A percentile compares a stretch with the other conserved stretches of the same genome.
These are phyloP conservation scores for Agrochola macilenta DNA, from an alignment of 2,888 invertebrate genomes.

Conservation along the genomic window DNA sequence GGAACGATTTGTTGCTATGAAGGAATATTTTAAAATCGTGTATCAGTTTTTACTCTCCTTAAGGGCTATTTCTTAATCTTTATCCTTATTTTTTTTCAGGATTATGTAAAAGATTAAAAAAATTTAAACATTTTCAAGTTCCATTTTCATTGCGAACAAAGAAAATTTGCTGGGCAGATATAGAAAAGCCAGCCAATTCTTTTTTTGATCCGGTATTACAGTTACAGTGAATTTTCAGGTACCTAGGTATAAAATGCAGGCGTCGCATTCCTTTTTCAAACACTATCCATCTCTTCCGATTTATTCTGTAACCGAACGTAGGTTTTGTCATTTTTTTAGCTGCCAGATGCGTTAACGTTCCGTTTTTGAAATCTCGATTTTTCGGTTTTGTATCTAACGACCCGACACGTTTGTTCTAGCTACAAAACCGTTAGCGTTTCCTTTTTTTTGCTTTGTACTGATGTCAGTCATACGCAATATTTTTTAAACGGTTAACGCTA, in stretches of 20 bases:
- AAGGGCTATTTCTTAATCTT: constrained; percentile 12
- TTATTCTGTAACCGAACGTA: constrained; percentile 54
- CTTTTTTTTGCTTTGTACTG: constrained; percentile 16
- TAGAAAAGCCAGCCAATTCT: not conserved
- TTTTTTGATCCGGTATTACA: not conserved
- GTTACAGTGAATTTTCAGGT: not conserved
- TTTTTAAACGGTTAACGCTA: not conserved
- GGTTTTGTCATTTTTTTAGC: constrained; percentile 50
- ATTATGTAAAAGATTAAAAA: not conserved
- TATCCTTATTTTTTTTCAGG: not conserved
- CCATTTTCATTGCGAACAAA: not conserved
- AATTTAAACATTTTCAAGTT: not conserved
- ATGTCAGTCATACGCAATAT: no score
- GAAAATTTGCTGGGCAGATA: not conserved
- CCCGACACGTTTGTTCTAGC: constrained; percentile 33
- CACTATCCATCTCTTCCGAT: constrained; percentile 49
- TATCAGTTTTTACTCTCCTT: constrained; percentile 29
- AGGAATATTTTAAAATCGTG: constrained; percentile 29
- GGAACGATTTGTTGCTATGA: constrained; percentile 21
- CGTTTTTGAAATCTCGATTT: constrained; percentile 57
- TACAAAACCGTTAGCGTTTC: constrained; percentile 21
- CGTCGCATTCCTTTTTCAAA: constrained; percentile 38
- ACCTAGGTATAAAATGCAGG: not conserved
- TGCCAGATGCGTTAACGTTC: constrained; percentile 54
- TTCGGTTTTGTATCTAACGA: constrained; percentile 54